phyloP scores from a whole-genome alignment of 2,888 invertebrate species.

The Acanthoscelides obtectus region DNA sequence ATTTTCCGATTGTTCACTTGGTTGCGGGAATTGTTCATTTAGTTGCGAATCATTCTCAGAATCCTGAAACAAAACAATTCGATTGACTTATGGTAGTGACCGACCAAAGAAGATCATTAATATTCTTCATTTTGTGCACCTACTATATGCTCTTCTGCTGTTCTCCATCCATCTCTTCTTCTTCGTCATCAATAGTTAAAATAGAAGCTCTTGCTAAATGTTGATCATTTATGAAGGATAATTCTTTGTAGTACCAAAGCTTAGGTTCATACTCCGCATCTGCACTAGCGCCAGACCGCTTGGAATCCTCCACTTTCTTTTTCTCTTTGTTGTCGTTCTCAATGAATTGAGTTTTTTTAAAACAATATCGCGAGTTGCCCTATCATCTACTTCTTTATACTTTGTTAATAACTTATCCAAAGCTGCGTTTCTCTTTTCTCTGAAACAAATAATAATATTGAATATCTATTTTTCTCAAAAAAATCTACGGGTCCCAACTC shows the following conservation, averaged over 20 bases:
- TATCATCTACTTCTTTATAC: constrained; percentile 18
- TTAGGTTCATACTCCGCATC: constrained; percentile 8
- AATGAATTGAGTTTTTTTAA: constrained; percentile 27
- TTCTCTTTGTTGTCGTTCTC: constrained; percentile 24
- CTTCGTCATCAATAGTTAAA: not conserved
- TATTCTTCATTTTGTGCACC: no score
- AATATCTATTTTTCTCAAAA: no score
- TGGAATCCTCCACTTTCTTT: constrained; percentile 14
- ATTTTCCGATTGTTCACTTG: no score
- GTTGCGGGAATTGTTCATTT: no score
- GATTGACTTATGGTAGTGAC: no score
- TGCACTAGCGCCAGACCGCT: constrained; percentile 8
- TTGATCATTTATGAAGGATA: constrained; percentile 8
- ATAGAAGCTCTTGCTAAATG: constrained; percentile 5
- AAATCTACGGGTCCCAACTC: no score
- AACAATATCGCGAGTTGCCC: constrained; percentile 17
- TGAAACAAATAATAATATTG: no score
- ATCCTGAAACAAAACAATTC: no score
- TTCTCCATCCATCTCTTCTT: no score
- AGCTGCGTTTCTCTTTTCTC: constrained; percentile 17
- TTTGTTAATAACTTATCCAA: constrained; percentile 18
- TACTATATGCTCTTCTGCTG: no score
- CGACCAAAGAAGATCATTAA: no score
- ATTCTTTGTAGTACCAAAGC: constrained; percentile 8
- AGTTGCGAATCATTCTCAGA: no score